Evolutionary conservation across 2,888 invertebrate species (phyloP), one percentile per base, ranked within the genome.

Genomic region (Chymomyza amoena): DNA sequence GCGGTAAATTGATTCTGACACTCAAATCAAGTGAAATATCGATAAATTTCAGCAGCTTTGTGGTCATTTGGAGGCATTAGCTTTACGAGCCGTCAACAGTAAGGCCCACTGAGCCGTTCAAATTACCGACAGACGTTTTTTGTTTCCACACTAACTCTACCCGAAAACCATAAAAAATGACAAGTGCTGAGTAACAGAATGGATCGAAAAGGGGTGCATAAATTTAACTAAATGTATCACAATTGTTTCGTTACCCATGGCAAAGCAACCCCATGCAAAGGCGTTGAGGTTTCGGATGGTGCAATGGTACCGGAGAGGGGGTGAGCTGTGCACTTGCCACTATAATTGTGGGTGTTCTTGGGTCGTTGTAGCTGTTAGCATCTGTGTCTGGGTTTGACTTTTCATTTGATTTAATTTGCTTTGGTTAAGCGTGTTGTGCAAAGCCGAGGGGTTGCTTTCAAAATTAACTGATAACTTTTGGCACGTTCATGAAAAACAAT

Each of bases 301-400:
- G 32, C 51, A 9, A 52, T 20, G 18, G 61, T 66, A 32, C 9
- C 1, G 7, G 32, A 6, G 32, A 32, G 28, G 67, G 39, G 61
- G 39, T 45, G 39, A 45, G 39, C 39, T 60, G 61, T 59, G 50
- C 56, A 61, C 64, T 66, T 65, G 61, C 25, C 66, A 64, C 32
- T 57, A 64, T 60, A 64, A 69, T 69, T 71, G 68, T 32, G 69
- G 66, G 72, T 70, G 36, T 52, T 63, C 28, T 51, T 15, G 39
- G 32, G 52, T 66, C 32, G 36, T 25, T 67, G 36, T 71, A 63
- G 69, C 67, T 66, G 67, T 75, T 71, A 73, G 72, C 77, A 84
- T 79, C 80, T 80, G 81, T 81, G 86, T 86, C 81, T 84, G 79
- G 81, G 82, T 81, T 85, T 85, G 88, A 85, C 84, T 87, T 85